A percentile compares a stretch with the other conserved stretches of the same genome.
These are phyloP conservation scores for Synodontis membranacea DNA, from an alignment of 2,113 vertebrate species.

Conservation along the genomic window DNA sequence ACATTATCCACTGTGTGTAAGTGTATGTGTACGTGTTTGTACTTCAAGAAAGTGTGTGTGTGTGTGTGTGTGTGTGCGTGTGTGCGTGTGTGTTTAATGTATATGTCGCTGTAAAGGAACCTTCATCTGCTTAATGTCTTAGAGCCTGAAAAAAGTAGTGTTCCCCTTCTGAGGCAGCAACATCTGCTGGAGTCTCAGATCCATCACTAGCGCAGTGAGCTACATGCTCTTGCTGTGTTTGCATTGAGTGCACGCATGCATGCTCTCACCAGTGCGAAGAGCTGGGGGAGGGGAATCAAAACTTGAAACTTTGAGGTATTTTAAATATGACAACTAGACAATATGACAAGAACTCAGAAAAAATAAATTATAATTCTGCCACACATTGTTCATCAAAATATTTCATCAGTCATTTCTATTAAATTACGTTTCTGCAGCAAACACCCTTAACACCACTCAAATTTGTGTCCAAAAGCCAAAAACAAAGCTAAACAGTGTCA, in stretches of 20 bases:
- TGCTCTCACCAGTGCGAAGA: conserved; percentile 24
- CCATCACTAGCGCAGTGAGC: conserved; percentile 45
- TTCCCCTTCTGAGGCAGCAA: conserved; percentile 55
- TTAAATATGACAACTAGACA: conserved; percentile 23
- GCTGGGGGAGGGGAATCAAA: conserved; percentile 43
- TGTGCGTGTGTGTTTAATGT: conserved; percentile 25
- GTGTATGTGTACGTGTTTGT: not conserved
- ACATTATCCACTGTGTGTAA: conserved; percentile 34
- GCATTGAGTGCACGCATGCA: conserved; percentile 48
- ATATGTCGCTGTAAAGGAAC: conserved; percentile 33
- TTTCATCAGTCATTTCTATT: not conserved
- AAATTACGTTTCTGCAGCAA: conserved; percentile 27
- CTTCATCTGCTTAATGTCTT: conserved; percentile 51
- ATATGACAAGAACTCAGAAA: not conserved
- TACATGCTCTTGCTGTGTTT: conserved; percentile 46
- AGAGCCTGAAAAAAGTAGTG: conserved; percentile 49
- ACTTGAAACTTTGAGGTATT: conserved; percentile 32
- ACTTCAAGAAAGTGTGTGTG: conserved; percentile 23
- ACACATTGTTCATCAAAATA: conserved; percentile 39
- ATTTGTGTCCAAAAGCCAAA: not conserved
- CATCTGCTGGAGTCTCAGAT: conserved; percentile 57
- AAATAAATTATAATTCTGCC: conserved; percentile 26
- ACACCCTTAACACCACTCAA: not conserved
- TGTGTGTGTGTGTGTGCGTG: conserved; percentile 6
- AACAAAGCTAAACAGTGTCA: conserved; percentile 22